phyloP scores from a whole-genome alignment of 2,888 invertebrate genomes.

The Drosophila mayaguana region DNA sequence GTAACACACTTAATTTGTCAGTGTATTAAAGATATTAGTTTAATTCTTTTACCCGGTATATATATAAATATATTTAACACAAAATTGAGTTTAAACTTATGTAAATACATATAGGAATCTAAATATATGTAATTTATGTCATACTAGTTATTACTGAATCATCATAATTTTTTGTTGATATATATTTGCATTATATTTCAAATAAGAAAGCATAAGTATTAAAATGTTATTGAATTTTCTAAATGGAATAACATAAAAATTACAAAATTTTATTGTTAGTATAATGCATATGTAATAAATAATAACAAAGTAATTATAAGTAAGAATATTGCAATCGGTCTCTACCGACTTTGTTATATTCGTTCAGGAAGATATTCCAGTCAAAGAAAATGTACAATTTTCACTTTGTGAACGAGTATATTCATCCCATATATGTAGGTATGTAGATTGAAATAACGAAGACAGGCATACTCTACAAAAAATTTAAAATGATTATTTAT shows the following conservation, averaged over 20 bases:
- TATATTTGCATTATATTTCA: neutral
- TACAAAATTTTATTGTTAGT: neutral
- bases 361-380: neutral
- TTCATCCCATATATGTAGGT: neutral
- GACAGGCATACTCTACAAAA: neutral
- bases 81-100: neutral
- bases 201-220: neutral
- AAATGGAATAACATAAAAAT: neutral
- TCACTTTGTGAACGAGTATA: neutral
- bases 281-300: neutral
- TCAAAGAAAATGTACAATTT: neutral
- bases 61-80: neutral
- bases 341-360: neutral
- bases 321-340: neutral
- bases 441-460: neutral
- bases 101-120: neutral
- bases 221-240: neutral
- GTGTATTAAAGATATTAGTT: neutral
- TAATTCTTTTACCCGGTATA: neutral
- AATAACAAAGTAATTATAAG: neutral
- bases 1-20: slow-evolving; percentile 18
- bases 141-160: neutral
- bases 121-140: neutral
- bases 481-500: neutral
- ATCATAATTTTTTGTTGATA: neutral